Evolutionary conservation across 2,113 vertebrate genomes (phyloP).

Genomic region (Hoplias malabaricus): DNA sequence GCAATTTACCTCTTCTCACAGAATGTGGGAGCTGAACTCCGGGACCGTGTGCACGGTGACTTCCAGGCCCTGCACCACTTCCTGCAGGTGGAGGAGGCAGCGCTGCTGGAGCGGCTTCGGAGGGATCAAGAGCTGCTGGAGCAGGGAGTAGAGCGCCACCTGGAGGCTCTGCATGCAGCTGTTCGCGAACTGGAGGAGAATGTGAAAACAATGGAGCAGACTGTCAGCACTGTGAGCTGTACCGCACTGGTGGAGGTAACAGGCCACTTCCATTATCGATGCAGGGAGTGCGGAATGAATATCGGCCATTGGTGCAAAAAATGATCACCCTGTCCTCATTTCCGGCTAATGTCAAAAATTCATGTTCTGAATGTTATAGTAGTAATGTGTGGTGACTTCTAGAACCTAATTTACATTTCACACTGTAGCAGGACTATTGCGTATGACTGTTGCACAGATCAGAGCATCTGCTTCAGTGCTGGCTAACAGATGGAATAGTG

Average conservation of each 20-base stretch:
- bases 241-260: constrained; percentile 68
- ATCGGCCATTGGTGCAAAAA: not conserved
- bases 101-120: constrained; percentile 70
- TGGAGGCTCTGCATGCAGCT: constrained; percentile 59
- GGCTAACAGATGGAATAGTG: constrained; percentile 8
- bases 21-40: constrained; percentile 67
- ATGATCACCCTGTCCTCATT: too few species aligned
- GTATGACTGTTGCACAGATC: not conserved
- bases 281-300: not conserved
- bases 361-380: constrained; percentile 16
- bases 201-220: constrained; percentile 56
- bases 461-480: constrained; percentile 16
- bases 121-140: constrained; percentile 67
- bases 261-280: not conserved
- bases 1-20: constrained; percentile 29
- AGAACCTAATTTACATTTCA: constrained; percentile 26
- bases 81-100: constrained; percentile 75
- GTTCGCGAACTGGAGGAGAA: constrained; percentile 67
- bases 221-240: constrained; percentile 52
- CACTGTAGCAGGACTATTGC: not conserved
- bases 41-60: constrained; percentile 69
- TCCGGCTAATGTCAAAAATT: too few species aligned
- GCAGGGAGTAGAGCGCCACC: constrained; percentile 63
- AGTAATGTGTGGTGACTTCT: not conserved
- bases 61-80: constrained; percentile 78